Conservation (phyloP, 2,888 invertebrate species). For the Leptura quadrifasciata region DNA sequence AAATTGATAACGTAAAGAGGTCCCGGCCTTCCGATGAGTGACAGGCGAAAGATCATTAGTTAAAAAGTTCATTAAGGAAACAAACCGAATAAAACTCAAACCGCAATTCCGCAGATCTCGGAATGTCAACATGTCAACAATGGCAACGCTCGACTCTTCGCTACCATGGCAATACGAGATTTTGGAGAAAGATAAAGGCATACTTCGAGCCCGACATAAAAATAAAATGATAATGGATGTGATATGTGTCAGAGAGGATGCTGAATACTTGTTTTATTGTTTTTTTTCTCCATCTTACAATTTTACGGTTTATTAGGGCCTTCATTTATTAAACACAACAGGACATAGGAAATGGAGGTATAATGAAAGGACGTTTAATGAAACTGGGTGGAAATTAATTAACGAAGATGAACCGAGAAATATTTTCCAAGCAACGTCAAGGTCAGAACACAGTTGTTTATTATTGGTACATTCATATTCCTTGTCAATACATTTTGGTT, state of each 20-base stretch:
- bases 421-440: too few relatives aligned
- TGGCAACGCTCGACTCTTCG: constrained; percentile 9
- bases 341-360: neutral
- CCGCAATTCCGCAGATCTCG: constrained; percentile 38
- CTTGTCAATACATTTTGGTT: too few relatives aligned
- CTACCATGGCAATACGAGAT: constrained; percentile 20
- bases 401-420: neutral
- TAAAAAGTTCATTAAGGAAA: constrained; percentile 50
- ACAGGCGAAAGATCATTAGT: constrained; percentile 43
- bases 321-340: constrained; percentile 19
- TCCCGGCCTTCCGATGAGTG: constrained; percentile 13
- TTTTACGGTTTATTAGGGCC: constrained; percentile 16
- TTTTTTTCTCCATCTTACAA: constrained; percentile 14
- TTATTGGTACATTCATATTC: too few relatives aligned
- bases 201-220: constrained; percentile 24
- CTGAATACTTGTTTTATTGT: constrained; percentile 31
- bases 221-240: constrained; percentile 49
- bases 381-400: neutral
- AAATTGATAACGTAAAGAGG: constrained; percentile 18
- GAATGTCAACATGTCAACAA: constrained; percentile 26
- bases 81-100: constrained; percentile 42
- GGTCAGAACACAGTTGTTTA: too few relatives aligned
- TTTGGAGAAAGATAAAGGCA: constrained; percentile 25
- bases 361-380: neutral
- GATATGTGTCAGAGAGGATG: constrained; percentile 49